These are phyloP conservation scores for Pemphredon lugubris DNA, from an alignment of 2,888 invertebrate genomes.

Conservation along the genomic window DNA sequence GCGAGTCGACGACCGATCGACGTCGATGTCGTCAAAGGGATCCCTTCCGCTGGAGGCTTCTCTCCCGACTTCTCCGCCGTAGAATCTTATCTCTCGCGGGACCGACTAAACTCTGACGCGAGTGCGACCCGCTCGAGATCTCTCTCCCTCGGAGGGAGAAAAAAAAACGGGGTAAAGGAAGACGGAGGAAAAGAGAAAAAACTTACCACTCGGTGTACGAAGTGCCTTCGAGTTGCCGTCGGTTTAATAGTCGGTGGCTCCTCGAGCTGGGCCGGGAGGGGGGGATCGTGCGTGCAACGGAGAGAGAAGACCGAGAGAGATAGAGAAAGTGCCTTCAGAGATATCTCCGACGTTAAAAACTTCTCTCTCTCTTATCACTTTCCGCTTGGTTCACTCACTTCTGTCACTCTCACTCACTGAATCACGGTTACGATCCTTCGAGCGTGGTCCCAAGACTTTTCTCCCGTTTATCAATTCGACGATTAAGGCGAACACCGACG, in stretches of 20 bases:
- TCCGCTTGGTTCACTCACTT: conserved; percentile 53
- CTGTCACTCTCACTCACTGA: conserved; percentile 54
- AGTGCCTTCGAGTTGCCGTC: conserved; percentile 50
- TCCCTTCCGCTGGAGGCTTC: conserved; percentile 46
- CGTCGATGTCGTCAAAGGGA: conserved; percentile 59
- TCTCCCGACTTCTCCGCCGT: conserved; percentile 11
- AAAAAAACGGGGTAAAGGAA: background rate
- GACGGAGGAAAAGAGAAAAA: conserved; percentile 14
- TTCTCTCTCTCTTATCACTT: conserved; percentile 30
- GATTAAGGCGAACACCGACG: background rate
- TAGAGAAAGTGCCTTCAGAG: conserved; percentile 15
- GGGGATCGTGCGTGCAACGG: no score
- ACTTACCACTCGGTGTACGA: conserved; percentile 59
- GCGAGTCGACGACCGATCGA: conserved; percentile 43
- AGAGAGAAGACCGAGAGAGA: background rate
- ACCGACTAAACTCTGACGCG: conserved; percentile 14
- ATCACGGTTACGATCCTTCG: conserved; percentile 9
- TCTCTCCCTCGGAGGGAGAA: background rate
- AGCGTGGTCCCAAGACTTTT: conserved; percentile 24
- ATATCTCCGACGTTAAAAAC: conserved; percentile 39
- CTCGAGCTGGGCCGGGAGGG: no score
- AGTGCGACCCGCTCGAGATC: conserved; percentile 16
- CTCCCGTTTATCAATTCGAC: conserved; percentile 11
- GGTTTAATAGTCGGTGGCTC: conserved; percentile 59
- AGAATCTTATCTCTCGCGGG: conserved; percentile 32